These are phyloP conservation scores for Nomada flava DNA, from an alignment of 2,888 invertebrate species.

Conservation along the genomic window DNA sequence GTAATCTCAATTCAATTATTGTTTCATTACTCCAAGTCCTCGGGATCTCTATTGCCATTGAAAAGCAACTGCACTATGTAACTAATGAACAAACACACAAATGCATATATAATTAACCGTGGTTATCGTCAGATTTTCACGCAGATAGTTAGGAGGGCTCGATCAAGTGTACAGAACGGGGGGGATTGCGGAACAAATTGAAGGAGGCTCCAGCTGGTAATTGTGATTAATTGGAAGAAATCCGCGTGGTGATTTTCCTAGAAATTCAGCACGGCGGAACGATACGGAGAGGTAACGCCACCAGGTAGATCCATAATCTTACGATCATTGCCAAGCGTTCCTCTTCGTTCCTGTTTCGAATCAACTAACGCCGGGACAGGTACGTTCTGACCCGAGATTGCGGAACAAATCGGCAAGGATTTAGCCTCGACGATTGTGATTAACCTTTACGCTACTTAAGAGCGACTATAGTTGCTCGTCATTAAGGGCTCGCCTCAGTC, in stretches of 20 bases:
- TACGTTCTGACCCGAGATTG: conserved; percentile 34
- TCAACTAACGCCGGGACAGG: conserved; percentile 12
- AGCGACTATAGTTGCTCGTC: conserved; percentile 4
- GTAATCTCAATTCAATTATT: too few species aligned
- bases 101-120: neutral
- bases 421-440: conserved; percentile 37
- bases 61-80: neutral
- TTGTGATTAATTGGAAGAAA: conserved; percentile 58
- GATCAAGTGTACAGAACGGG: conserved; percentile 13
- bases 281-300: conserved; percentile 29
- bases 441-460: conserved; percentile 30
- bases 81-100: neutral
- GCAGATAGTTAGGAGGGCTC: neutral
- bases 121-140: conserved; percentile 1
- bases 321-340: conserved; percentile 10
- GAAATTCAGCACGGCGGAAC: conserved; percentile 16
- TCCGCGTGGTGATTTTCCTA: conserved; percentile 15
- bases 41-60: neutral
- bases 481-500: neutral
- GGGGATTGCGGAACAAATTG: conserved; percentile 45
- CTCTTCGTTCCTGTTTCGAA: conserved; percentile 33
- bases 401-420: conserved; percentile 45
- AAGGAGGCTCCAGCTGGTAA: conserved; percentile 36
- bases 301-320: conserved; percentile 21
- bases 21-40: too few species aligned